These are phyloP conservation scores for Aphrocallistes beatrix DNA, from an alignment of 37 sponge, comb jelly and placozoan species.

Conservation along the genomic window DNA sequence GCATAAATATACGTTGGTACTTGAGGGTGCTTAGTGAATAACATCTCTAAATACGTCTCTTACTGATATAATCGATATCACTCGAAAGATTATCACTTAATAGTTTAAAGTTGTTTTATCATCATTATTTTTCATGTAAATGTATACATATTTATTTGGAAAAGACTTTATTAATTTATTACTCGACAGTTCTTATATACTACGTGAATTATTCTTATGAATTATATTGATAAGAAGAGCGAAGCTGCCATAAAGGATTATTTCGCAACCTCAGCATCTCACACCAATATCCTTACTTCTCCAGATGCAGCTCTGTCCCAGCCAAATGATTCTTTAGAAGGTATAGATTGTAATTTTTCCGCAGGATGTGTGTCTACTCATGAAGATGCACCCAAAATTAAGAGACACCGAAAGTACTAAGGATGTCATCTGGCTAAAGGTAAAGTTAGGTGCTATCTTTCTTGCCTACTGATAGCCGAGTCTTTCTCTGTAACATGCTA, in stretches of 20 bases:
- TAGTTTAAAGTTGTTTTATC: too few relatives aligned
- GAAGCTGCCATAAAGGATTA: conserved; percentile 2
- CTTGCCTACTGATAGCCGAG: too few relatives aligned
- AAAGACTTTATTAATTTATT: conserved; percentile 1
- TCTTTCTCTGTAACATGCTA: too few relatives aligned
- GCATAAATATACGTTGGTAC: too few relatives aligned
- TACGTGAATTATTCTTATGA: neutral
- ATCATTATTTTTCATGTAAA: too few relatives aligned
- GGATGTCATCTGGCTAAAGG: too few relatives aligned
- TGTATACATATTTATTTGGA: neutral
- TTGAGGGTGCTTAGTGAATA: too few relatives aligned
- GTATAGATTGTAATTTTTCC: neutral
- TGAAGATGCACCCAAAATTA: neutral
- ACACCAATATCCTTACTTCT: conserved; percentile 13
- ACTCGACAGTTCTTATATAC: conserved; percentile 14
- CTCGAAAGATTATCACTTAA: too few relatives aligned
- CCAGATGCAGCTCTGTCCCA: neutral
- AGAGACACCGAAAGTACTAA: conserved; percentile 7
- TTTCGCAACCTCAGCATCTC: conserved; percentile 14
- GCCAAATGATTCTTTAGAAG: neutral
- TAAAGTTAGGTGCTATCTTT: too few relatives aligned
- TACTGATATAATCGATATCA: too few relatives aligned
- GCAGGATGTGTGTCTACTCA: conserved; percentile 14
- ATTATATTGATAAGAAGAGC: neutral
- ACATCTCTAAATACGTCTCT: too few relatives aligned